phyloP scores from a whole-genome alignment of 2,113 vertebrate genomes.

The Paratilapia polleni region DNA sequence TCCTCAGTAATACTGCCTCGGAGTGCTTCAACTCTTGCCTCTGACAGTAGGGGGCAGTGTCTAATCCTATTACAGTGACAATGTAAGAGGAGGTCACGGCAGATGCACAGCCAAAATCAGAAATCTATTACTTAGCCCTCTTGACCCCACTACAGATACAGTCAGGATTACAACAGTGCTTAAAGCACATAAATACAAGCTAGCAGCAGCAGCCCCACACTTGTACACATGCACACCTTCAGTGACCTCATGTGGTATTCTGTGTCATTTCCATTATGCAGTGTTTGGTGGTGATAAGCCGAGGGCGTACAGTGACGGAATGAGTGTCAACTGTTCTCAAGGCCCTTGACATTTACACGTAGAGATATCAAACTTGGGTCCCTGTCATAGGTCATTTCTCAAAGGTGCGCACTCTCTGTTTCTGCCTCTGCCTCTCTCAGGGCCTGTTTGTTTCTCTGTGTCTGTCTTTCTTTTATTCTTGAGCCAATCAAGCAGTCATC shows the following conservation, averaged over 20 bases:
- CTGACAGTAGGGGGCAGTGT: constrained; percentile 50
- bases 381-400: constrained; percentile 72
- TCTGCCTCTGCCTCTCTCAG: neutral
- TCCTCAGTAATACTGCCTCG: constrained; percentile 12
- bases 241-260: constrained; percentile 39
- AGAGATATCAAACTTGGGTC: constrained; percentile 60
- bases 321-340: constrained; percentile 68
- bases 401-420: constrained; percentile 9
- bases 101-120: constrained; percentile 11
- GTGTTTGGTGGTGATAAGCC: constrained; percentile 59
- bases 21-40: constrained; percentile 31
- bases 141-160: constrained; percentile 30
- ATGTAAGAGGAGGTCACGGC: constrained; percentile 20
- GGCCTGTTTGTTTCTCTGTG: constrained; percentile 27
- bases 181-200: neutral
- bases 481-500: constrained; percentile 62
- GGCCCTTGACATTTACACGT: constrained; percentile 73
- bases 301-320: constrained; percentile 58
- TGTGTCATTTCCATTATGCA: constrained; percentile 66
- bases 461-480: constrained; percentile 34
- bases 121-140: constrained; percentile 30
- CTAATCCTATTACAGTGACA: constrained; percentile 35
- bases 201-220: neutral
- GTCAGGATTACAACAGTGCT: constrained; percentile 7
- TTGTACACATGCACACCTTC: neutral